phyloP scores from a whole-genome alignment of 2,113 vertebrate species.

The Brachionichthys hirsutus region DNA sequence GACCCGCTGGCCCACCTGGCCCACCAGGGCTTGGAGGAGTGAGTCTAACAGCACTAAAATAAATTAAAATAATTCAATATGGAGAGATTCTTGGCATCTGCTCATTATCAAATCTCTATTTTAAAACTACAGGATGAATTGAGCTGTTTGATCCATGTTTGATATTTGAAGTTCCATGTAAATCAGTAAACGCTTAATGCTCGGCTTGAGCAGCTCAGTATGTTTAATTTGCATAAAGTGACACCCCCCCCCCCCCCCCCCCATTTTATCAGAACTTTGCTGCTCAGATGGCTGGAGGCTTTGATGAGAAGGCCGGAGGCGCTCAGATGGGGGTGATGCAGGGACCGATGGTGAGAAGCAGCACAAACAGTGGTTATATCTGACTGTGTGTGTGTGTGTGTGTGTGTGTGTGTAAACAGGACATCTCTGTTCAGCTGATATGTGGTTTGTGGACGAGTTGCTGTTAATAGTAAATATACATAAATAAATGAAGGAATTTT shows the following conservation, averaged over 20 bases:
- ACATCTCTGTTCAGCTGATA: not conserved
- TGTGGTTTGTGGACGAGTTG: not conserved
- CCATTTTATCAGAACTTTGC: slow-evolving; percentile 84
- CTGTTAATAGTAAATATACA: too few relatives aligned
- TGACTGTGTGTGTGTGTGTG: not conserved
- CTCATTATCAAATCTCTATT: not conserved
- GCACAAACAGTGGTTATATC: not conserved
- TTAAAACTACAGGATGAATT: not conserved
- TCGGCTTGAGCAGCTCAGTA: too few relatives aligned
- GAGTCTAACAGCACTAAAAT: slow-evolving; percentile 61
- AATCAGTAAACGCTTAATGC: too few relatives aligned
- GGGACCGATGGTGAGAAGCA: slow-evolving; percentile 86
- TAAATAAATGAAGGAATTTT: too few relatives aligned
- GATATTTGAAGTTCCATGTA: too few relatives aligned
- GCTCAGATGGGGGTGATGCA: slow-evolving; percentile 93
- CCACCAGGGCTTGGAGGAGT: slow-evolving; percentile 88
- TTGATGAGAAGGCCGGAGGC: slow-evolving; percentile 90
- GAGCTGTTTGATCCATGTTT: not conserved
- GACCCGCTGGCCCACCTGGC: slow-evolving; percentile 79
- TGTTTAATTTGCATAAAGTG: too few relatives aligned
- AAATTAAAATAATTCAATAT: too few relatives aligned
- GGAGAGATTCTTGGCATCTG: too few relatives aligned
- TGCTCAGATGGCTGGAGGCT: slow-evolving; percentile 91
- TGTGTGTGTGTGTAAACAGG: not conserved
- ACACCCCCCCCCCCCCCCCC: too few relatives aligned